These are phyloP conservation scores for Himalopsyche tibetana DNA, from an alignment of 2,888 invertebrate species.

Conservation along the genomic window DNA sequence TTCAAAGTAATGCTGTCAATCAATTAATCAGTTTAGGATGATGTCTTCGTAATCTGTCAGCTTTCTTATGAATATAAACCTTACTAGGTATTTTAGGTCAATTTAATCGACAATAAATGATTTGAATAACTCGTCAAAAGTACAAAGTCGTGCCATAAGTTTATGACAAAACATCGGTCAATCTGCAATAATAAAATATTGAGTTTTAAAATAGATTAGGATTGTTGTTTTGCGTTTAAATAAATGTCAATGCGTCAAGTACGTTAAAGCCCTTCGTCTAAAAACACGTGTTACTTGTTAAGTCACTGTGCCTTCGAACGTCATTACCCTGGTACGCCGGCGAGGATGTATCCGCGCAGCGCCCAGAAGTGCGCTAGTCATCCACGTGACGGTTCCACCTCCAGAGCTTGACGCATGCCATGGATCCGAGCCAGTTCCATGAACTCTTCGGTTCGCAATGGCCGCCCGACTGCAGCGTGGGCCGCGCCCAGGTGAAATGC, in stretches of 20 bases:
- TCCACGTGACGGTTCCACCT: constrained; percentile 33
- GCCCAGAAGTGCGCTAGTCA: constrained; percentile 3
- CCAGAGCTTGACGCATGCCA: constrained; percentile 65
- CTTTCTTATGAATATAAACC: neutral
- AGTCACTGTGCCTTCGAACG: neutral
- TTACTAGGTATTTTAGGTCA: constrained; percentile 20
- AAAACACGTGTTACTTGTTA: neutral
- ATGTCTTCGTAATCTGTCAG: no score
- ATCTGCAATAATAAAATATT: neutral
- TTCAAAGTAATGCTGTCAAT: no score
- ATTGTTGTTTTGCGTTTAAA: neutral
- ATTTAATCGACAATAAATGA: constrained; percentile 2
- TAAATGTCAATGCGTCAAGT: neutral
- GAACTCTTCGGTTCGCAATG: constrained; percentile 76
- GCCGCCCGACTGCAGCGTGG: constrained; percentile 70
- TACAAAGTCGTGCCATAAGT: constrained; percentile 4
- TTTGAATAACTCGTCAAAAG: neutral
- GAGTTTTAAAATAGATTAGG: neutral
- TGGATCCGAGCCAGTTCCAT: constrained; percentile 76
- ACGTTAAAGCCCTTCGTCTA: neutral
- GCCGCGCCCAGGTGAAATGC: constrained; percentile 46
- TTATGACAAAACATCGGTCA: neutral
- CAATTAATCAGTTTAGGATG: no score
- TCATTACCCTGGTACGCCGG: neutral
- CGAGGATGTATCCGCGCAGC: constrained; percentile 46